These are phyloP conservation scores for Thomomys bottae DNA, from an alignment of 2,113 vertebrate species.

Conservation along the genomic window DNA sequence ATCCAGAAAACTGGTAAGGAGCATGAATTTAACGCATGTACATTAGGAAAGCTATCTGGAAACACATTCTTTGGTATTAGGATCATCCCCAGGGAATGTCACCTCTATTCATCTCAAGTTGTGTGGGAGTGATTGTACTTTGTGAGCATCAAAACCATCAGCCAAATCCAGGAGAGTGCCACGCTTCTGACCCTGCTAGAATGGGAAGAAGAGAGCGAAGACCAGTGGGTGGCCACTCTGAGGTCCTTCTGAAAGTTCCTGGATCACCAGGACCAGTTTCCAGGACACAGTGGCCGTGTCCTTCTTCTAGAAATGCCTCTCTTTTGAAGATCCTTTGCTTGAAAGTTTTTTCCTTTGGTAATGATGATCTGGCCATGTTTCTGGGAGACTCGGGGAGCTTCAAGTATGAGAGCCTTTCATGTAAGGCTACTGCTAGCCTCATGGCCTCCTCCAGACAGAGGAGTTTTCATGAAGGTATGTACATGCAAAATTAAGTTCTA, in stretches of 20 bases:
- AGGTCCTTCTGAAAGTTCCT: neutral
- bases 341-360: slow-evolving; percentile 32
- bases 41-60: neutral
- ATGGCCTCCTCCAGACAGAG: neutral
- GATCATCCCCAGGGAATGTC: neutral
- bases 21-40: neutral
- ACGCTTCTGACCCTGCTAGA: neutral
- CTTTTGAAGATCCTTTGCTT: neutral
- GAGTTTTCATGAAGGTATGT: neutral
- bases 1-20: neutral
- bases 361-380: neutral
- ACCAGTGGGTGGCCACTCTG: neutral
- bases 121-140: neutral
- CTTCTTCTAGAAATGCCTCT: neutral
- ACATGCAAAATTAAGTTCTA: neutral
- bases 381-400: neutral
- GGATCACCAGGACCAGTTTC: neutral
- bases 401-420: neutral
- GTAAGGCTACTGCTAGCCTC: neutral
- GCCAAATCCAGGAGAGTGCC: neutral
- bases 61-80: neutral
- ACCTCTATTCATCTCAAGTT: neutral
- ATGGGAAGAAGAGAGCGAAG: neutral
- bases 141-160: neutral
- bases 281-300: neutral